Evolutionary conservation across 2,797 vertebrate species (phyloP).

Genomic region (Poecilia velifera): DNA sequence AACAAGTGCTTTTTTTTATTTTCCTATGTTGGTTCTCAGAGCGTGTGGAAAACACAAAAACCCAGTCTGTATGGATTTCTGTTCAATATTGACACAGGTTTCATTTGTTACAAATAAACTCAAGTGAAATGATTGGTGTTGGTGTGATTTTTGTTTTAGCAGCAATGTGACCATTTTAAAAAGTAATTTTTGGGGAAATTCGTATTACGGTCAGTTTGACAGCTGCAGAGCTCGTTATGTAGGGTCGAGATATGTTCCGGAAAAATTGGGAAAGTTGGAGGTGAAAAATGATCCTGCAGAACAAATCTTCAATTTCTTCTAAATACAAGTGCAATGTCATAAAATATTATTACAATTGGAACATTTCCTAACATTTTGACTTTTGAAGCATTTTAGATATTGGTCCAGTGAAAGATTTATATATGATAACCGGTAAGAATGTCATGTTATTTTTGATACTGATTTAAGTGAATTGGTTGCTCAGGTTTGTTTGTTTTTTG

Average conservation of each 20-base stretch:
- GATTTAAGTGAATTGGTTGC: background rate
- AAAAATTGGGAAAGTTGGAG: background rate
- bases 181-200: background rate
- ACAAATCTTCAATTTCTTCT: background rate
- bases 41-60: conserved; percentile 59
- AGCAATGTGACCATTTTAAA: background rate
- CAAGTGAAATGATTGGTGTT: conserved; percentile 90
- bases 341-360: background rate
- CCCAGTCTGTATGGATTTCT: conserved; percentile 95
- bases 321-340: background rate
- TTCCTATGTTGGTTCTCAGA: conserved; percentile 94
- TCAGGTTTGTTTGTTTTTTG: no score
- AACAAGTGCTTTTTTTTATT: conserved; percentile 99
- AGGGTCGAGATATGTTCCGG: background rate
- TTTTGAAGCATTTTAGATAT: background rate
- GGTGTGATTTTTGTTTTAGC: conserved; percentile 67
- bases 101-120: conserved; percentile 99
- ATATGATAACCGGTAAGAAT: background rate
- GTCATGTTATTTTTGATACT: background rate
- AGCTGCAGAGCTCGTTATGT: no score
- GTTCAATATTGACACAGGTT: conserved; percentile 99
- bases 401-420: background rate
- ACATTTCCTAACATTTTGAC: background rate
- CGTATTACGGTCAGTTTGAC: background rate
- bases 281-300: background rate